Percentiles rank a stretch among this genome's conserved stretches.
phyloP scores from a whole-genome alignment of 2,888 invertebrate species.

The Drosophila paracracens region DNA sequence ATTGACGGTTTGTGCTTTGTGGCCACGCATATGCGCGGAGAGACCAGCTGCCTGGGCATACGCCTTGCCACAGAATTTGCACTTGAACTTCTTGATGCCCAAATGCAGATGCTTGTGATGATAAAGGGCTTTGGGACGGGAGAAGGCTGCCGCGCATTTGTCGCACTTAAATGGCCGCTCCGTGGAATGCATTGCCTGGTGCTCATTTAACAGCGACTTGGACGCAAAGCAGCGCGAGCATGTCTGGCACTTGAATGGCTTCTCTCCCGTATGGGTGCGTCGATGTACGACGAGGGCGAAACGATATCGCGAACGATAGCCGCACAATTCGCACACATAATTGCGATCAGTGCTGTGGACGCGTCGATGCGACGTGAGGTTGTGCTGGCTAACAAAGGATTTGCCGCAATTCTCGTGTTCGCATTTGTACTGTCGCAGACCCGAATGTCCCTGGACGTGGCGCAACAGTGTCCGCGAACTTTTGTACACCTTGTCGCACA shows the following conservation, averaged over 20 bases:
- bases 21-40: constrained; percentile 81
- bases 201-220: constrained; percentile 74
- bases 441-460: constrained; percentile 71
- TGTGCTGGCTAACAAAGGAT: constrained; percentile 73
- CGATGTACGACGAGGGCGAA: constrained; percentile 75
- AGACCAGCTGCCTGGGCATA: constrained; percentile 83
- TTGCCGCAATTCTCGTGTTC: constrained; percentile 74
- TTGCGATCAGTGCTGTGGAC: constrained; percentile 75
- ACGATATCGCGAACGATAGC: constrained; percentile 73
- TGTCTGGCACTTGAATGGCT: constrained; percentile 72
- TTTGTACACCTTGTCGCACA: constrained; percentile 73
- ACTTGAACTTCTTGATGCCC: constrained; percentile 81
- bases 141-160: constrained; percentile 74
- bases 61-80: constrained; percentile 77
- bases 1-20: constrained; percentile 57
- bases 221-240: constrained; percentile 77
- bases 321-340: constrained; percentile 80
- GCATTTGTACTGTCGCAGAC: constrained; percentile 67
- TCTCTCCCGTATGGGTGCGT: constrained; percentile 80
- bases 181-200: constrained; percentile 79
- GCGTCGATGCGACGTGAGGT: constrained; percentile 69
- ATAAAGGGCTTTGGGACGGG: constrained; percentile 76
- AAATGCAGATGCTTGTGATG: constrained; percentile 80
- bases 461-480: constrained; percentile 68
- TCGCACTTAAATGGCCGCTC: constrained; percentile 74